phyloP scores from a whole-genome alignment of 2,797 vertebrate genomes.

The Onychomys leucogaster region DNA sequence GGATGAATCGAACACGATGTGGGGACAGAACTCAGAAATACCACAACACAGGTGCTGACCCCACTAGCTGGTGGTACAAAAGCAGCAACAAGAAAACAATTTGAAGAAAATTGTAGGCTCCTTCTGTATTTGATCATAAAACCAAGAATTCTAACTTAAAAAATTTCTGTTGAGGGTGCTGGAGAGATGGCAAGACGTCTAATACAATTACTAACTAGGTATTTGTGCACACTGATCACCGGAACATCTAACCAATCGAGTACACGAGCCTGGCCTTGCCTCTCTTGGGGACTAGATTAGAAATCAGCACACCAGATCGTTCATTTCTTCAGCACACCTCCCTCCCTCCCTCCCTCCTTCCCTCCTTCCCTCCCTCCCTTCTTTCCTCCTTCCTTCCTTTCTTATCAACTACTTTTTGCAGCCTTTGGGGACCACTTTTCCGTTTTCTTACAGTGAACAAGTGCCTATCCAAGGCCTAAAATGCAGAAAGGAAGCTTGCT shows the following conservation, averaged over 20 bases:
- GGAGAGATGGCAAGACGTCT: neutral
- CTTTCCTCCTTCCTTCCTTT: neutral
- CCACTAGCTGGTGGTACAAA: neutral
- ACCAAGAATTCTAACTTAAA: constrained; percentile 7
- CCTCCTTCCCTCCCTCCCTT: neutral
- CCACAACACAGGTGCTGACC: neutral
- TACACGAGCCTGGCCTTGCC: neutral
- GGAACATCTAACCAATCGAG: neutral
- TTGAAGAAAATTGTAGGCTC: neutral
- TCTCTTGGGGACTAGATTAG: neutral
- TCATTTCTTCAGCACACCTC: neutral
- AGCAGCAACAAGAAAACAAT: neutral
- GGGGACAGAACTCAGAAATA: neutral
- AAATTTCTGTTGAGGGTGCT: neutral
- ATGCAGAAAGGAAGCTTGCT: neutral
- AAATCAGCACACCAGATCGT: neutral
- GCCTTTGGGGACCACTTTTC: neutral
- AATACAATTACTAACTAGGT: neutral
- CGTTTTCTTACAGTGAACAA: neutral
- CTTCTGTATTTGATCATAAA: neutral
- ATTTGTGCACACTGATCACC: neutral
- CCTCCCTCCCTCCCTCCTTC: neutral
- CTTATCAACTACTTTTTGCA: neutral
- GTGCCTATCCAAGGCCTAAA: neutral
- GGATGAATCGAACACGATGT: neutral